Base-by-base conservation (phyloP, 2,113 vertebrate genomes). In the Athene cunicularia region DNA sequence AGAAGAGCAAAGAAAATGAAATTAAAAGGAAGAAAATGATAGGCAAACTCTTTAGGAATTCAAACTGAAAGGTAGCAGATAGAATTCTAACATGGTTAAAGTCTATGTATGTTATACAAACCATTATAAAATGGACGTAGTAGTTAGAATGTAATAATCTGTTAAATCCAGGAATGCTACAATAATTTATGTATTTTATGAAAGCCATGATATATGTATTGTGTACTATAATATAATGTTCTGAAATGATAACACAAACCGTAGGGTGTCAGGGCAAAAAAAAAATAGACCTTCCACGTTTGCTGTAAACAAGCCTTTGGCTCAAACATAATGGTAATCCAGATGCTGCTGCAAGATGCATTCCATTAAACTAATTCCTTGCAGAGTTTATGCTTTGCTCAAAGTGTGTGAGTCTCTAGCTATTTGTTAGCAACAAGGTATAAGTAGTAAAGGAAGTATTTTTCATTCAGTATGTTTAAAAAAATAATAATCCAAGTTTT, bases 1-100 rank as follows among this genome's bases (percentile, higher is more conserved):
- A 79, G 43, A 85, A 81, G 14, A 80, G 52, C 11, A 92, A 80
- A 77, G 74, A 92, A 90, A 88, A 60, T 53, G 6, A 89, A 80
- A 52, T 23, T 1, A 33, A 83, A 74, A 74, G 0, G 53, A 62
- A 81, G 26, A 13, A 52, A 52, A 82, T 3, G 10, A 1, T 50
- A 73, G 53, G 3, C 4, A 92, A 93, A 66, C 6, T 53, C 30
- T 37, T 86, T 35, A 47, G 3, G 66, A 62, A 49, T 67, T 93
- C 63, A 86, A 75, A 82, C 4, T 62, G 52, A 59, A 87, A 60
- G 6, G 20, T 77, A 59, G 62, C 12, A 60, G 50, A 27, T 24
- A 22, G 14, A 88, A 32, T 45, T 85, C n/a, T 76, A 67, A 56
- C 7, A 55, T 5, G 43, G 14, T 66, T 70, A 14, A 80, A 70